Evolutionary conservation across 2,113 vertebrate species (phyloP).

Genomic region (Pachyramphus minor): DNA sequence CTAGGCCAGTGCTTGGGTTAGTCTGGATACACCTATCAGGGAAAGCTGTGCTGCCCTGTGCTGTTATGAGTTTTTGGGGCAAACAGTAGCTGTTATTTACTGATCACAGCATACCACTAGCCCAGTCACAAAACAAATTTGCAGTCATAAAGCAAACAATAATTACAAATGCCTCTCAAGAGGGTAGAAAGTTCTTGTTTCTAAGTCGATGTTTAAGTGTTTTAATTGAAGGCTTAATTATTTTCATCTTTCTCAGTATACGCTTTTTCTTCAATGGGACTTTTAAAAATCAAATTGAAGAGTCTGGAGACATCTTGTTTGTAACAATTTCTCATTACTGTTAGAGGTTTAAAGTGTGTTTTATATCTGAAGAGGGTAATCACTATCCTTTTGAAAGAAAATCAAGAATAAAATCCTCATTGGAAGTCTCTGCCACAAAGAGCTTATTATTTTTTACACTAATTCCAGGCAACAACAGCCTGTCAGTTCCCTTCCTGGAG

Average conservation of each 20-base stretch:
- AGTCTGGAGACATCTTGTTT: neutral
- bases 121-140: neutral
- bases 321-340: neutral
- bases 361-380: neutral
- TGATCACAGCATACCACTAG: neutral
- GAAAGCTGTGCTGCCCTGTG: accelerated
- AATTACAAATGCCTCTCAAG: neutral
- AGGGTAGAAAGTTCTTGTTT: neutral
- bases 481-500: neutral
- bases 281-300: neutral
- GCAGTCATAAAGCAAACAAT: neutral
- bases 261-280: neutral
- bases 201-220: neutral
- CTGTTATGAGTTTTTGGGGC: neutral
- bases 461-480: neutral
- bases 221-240: neutral
- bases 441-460: neutral
- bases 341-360: neutral
- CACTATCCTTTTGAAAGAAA: neutral
- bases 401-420: neutral
- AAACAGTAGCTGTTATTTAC: neutral
- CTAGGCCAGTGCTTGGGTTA: neutral
- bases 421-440: neutral
- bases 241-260: neutral
- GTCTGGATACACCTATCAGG: neutral